These are phyloP conservation scores for Chunga burmeisteri DNA, from an alignment of 2,113 vertebrate species.

Conservation along the genomic window DNA sequence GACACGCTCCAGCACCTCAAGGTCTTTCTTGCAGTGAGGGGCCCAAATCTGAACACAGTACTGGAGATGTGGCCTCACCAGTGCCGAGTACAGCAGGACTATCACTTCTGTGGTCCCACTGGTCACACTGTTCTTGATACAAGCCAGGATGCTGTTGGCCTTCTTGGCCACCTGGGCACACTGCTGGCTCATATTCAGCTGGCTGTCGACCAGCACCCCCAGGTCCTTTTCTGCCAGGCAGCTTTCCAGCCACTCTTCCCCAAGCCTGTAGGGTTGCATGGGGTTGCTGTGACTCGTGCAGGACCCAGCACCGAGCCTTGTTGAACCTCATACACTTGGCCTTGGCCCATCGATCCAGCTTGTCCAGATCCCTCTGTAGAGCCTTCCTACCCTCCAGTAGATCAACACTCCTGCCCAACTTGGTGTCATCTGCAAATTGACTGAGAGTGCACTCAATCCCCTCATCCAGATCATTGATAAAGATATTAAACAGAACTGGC, in stretches of 20 bases:
- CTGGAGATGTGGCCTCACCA: not conserved
- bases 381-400: not conserved
- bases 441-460: not conserved
- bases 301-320: accelerated
- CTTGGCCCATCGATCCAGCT: not conserved
- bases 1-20: too few species aligned
- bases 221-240: too few species aligned
- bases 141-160: not conserved
- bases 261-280: not conserved
- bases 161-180: not conserved
- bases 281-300: not conserved
- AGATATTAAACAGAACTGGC: not conserved
- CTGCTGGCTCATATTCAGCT: too few species aligned
- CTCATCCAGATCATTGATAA: not conserved
- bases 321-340: not conserved
- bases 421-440: not conserved
- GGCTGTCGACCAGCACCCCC: too few species aligned
- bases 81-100: not conserved
- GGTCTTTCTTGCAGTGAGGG: too few species aligned
- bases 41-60: not conserved
- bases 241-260: not conserved
- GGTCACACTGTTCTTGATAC: not conserved
- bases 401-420: too few species aligned
- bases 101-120: not conserved
- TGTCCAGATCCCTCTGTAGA: not conserved